These are phyloP conservation scores for Habrosyne pyritoides DNA, from an alignment of 2,888 invertebrate genomes.

Conservation along the genomic window DNA sequence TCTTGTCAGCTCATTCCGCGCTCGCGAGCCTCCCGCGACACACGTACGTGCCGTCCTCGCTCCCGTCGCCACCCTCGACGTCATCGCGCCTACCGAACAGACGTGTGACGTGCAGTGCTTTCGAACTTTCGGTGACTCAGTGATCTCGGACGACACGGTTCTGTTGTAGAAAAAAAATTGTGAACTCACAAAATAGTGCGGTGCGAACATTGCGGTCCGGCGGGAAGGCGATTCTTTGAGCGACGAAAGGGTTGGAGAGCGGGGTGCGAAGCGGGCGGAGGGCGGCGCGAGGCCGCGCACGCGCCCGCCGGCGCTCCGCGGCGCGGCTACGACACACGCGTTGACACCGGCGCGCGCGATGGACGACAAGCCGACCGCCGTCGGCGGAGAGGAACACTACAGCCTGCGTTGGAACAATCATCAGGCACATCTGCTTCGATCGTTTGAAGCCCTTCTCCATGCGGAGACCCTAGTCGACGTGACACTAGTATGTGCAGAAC, in stretches of 20 bases:
- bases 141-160: constrained; percentile 37
- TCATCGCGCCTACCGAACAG: constrained; percentile 33
- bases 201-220: constrained; percentile 66
- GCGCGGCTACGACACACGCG: constrained; percentile 62
- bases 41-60: constrained; percentile 58
- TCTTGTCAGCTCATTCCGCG: constrained; percentile 59
- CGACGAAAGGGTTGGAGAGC: constrained; percentile 75
- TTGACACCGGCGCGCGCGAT: constrained; percentile 67
- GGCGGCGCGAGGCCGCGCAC: constrained; percentile 73
- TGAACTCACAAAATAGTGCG: constrained; percentile 50
- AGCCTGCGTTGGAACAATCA: constrained; percentile 97
- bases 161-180: constrained; percentile 32
- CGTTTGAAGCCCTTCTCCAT: constrained; percentile 94
- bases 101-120: constrained; percentile 56
- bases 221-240: constrained; percentile 67
- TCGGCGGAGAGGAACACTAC: constrained; percentile 89
- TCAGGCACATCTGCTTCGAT: constrained; percentile 92
- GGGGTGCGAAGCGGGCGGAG: constrained; percentile 68
- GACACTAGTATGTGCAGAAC: constrained; percentile 94
- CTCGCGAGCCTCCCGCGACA: constrained; percentile 61
- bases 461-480: constrained; percentile 95
- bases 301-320: constrained; percentile 59
- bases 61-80: constrained; percentile 47
- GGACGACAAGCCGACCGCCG: constrained; percentile 76
- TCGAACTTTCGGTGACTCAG: constrained; percentile 54